Conservation (phyloP, 2,113 vertebrate genomes). For the Rousettus leschenaultii region DNA sequence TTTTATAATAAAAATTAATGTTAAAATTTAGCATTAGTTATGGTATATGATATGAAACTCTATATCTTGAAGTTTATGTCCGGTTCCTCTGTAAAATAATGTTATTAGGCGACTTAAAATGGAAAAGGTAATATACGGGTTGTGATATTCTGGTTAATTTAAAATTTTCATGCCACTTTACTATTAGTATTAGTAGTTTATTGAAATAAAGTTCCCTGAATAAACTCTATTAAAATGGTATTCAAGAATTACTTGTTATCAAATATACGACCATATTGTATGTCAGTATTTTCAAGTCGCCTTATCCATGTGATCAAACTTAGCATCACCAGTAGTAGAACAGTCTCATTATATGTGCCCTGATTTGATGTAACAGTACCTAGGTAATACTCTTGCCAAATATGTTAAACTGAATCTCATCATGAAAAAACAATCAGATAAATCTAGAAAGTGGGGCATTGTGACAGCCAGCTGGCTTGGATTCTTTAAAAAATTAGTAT, state of each 20-base stretch:
- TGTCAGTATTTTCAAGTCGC: not conserved
- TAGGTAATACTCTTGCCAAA: not conserved
- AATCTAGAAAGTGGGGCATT: conserved; percentile 22
- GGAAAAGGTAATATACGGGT: not conserved
- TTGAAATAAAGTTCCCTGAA: not conserved
- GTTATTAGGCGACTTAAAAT: not conserved
- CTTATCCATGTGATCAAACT: not conserved
- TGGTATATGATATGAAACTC: not conserved
- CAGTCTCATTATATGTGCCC: not conserved
- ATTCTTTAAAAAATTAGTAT: conserved; percentile 11
- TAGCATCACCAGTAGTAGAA: not conserved
- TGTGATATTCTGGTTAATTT: not conserved
- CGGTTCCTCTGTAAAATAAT: not conserved
- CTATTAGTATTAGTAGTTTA: conserved; percentile 9
- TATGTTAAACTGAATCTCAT: not conserved
- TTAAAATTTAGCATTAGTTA: not conserved
- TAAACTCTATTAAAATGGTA: conserved; percentile 20
- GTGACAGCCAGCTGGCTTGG: not conserved
- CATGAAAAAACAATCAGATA: not conserved
- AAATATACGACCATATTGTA: not conserved
- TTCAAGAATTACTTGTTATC: not conserved
- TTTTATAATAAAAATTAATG: not conserved
- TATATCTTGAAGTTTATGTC: not conserved
- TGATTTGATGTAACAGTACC: not conserved
- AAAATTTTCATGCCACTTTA: not conserved